These are phyloP conservation scores for Aromia moschata DNA, from an alignment of 2,888 invertebrate species.

Conservation along the genomic window DNA sequence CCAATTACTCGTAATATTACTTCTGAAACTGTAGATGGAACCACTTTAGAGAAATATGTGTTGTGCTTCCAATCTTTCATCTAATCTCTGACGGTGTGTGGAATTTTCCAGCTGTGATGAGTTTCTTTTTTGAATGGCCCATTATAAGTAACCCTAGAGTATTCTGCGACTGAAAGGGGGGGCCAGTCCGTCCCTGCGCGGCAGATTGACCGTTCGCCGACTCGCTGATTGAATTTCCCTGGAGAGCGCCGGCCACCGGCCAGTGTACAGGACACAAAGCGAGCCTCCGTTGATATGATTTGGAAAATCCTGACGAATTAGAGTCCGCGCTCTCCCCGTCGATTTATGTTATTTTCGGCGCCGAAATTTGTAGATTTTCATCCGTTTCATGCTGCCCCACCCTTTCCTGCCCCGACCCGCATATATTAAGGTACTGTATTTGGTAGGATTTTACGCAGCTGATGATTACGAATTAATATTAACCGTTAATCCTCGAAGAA, in stretches of 20 bases:
- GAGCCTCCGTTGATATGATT: conserved; percentile 53
- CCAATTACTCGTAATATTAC: too few relatives aligned
- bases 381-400: conserved; percentile 16
- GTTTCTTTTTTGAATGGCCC: too few relatives aligned
- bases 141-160: too few relatives aligned
- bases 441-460: too few relatives aligned
- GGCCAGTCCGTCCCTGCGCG: conserved; percentile 27
- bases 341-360: conserved; percentile 41
- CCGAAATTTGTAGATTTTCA: conserved; percentile 32
- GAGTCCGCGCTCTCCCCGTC: conserved; percentile 42
- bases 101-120: too few relatives aligned
- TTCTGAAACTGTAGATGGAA: too few relatives aligned
- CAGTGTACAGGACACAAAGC: conserved; percentile 48
- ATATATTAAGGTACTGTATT: conserved; percentile 15
- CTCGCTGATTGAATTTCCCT: conserved; percentile 36
- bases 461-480: too few relatives aligned
- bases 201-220: conserved; percentile 44
- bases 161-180: background rate
- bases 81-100: too few relatives aligned
- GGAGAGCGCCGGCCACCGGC: conserved; percentile 32
- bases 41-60: too few relatives aligned
- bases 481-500: too few relatives aligned
- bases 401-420: conserved; percentile 8
- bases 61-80: too few relatives aligned
- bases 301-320: conserved; percentile 50